Evolutionary conservation across 1,140 invertebrate genomes (phyloP).

Genomic region (Drepana arcuata): DNA sequence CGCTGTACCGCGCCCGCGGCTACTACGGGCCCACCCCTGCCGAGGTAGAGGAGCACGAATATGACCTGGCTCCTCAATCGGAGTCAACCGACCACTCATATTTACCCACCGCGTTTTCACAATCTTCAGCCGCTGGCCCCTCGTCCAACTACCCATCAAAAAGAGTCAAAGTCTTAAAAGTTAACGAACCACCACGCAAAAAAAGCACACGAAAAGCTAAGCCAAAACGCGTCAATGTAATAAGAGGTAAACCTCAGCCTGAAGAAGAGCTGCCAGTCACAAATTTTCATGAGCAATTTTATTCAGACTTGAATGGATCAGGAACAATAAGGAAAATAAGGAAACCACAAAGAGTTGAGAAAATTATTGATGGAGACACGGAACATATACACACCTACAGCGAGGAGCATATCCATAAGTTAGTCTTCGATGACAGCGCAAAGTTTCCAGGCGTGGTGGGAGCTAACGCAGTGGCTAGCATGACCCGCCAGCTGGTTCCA

Average conservation of each 20-base stretch:
- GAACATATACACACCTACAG: conserved; percentile 69
- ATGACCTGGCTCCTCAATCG: conserved; percentile 31
- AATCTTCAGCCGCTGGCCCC: conserved; percentile 13
- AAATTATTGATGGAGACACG: conserved; percentile 66
- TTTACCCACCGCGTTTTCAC: conserved; percentile 24
- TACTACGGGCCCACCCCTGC: conserved; percentile 61
- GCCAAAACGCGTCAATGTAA: conserved; percentile 35
- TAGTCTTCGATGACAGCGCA: conserved; percentile 37
- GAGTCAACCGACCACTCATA: conserved; percentile 24
- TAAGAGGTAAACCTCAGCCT: conserved; percentile 28
- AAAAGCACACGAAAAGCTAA: conserved; percentile 43
- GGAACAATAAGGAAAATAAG: conserved; percentile 57
- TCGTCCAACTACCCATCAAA: conserved; percentile 29
- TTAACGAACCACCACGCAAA: conserved; percentile 50
- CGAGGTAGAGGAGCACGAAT: conserved; percentile 48
- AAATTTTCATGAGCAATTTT: conserved; percentile 63
- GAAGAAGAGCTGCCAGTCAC: conserved; percentile 55
- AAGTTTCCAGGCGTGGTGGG: conserved; percentile 36
- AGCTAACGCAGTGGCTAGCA: conserved; percentile 16
- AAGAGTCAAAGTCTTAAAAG: conserved; percentile 54
- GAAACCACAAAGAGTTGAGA: conserved; percentile 65
- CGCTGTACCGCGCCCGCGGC: conserved; percentile 57
- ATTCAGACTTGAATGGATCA: conserved; percentile 54
- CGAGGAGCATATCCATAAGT: conserved; percentile 68
- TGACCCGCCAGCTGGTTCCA: conserved; percentile 28